Base-by-base conservation (phyloP, 2,888 invertebrate species). In the Cybosia mesomella region DNA sequence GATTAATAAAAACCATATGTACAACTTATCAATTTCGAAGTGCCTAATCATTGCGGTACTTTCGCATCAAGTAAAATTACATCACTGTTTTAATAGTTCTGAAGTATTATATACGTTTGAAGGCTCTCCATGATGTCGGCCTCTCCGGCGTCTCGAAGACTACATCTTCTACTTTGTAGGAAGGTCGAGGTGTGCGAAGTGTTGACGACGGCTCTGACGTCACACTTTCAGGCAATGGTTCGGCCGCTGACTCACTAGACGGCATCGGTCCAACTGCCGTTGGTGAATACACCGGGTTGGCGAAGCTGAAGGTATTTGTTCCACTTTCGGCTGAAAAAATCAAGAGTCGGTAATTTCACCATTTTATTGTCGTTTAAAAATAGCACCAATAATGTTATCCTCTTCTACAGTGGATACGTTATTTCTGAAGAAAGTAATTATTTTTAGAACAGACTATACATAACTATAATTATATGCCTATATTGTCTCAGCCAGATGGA, bases 261-360 rank as follows among this genome's bases (percentile, higher is more conserved):
- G 89, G 83, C 2, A 85, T 83, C 1, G 90, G 76, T 18, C 84
- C 85, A 3, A 87, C 79, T 0, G 91, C 90, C 28, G 96, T 96
- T 0, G 98, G 97, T 75, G 98, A 98, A 81, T 98, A 98, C 0
- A 97, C 97, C 0, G 98, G 98, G 92, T 98, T 98, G 58, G 98
- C 97, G 87, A 97, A 98, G 83, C 98, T 98, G 78, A 98, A 96
- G 61, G 96, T 95, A 24, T 95, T 96, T 60, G 92, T 92, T 71
- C 96, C 95, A n/a, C 92, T 92, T 58, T 94, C 95, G 75, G 82
- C 92, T 92, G 81, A 32, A 82, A 81, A 63, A 62, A 62, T 11
- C 15, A 18, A 22, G 5, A 13, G 5, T 22, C 10, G 10, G n/a
- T 58, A 18, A 24, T 76, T 55, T 24, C 5, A 4, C 24, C 4